phyloP scores from a whole-genome alignment of 2,888 invertebrate species.

The Erebia palarica region DNA sequence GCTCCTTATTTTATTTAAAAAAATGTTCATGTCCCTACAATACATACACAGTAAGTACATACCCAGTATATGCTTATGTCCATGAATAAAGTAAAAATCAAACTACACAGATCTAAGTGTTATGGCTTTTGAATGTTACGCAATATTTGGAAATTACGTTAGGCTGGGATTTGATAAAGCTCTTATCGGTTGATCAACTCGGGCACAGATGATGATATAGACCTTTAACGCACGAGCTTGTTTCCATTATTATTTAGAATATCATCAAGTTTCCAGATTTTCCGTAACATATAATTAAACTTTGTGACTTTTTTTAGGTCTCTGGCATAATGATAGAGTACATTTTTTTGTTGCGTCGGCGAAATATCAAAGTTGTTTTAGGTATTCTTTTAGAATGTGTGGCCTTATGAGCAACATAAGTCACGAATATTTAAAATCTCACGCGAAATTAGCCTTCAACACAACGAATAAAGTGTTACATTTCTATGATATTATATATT shows the following conservation, averaged over 20 bases:
- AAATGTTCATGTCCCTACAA: too few relatives aligned
- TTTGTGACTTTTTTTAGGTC: not conserved
- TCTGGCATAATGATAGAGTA: conserved; percentile 41
- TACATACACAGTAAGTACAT: too few relatives aligned
- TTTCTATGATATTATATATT: conserved; percentile 27
- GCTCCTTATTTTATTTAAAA: too few relatives aligned
- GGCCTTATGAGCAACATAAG: conserved; percentile 24
- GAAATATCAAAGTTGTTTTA: conserved; percentile 68
- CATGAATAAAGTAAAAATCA: not conserved
- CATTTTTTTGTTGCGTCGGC: conserved; percentile 65
- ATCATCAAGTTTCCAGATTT: conserved; percentile 3
- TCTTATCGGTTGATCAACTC: conserved; percentile 72
- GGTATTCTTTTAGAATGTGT: conserved; percentile 49
- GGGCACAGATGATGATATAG: conserved; percentile 58
- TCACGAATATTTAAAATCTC: conserved; percentile 31
- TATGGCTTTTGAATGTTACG: conserved; percentile 1
- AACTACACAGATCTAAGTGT: not conserved
- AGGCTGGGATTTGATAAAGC: conserved; percentile 41
- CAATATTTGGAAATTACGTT: conserved; percentile 33
- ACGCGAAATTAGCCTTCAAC: conserved; percentile 37
- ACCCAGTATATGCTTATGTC: too few relatives aligned
- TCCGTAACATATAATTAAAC: not conserved
- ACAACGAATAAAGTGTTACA: conserved; percentile 33
- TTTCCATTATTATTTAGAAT: conserved; percentile 3
- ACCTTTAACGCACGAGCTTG: conserved; percentile 48